These are phyloP conservation scores for Lates japonicus DNA, from an alignment of 2,797 vertebrate species.

Conservation along the genomic window DNA sequence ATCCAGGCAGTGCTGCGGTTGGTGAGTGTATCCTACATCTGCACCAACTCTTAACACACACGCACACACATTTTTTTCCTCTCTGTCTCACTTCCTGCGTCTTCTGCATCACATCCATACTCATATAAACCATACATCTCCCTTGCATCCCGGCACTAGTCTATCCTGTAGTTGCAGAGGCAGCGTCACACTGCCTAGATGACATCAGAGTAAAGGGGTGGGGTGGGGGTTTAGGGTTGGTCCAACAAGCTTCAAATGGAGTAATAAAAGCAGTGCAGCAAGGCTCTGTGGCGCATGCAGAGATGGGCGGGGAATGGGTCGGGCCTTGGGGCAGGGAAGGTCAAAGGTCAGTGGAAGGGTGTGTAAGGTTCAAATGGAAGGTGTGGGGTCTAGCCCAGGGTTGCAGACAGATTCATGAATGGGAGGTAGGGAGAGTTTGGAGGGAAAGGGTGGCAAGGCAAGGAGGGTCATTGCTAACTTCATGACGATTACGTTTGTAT, in stretches of 20 bases:
- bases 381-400: constrained; percentile 86
- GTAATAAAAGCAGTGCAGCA: constrained; percentile 85
- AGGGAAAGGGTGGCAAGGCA: constrained; percentile 76
- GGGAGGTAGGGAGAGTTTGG: constrained; percentile 54
- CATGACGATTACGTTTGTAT: constrained; percentile 70
- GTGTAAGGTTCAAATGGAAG: constrained; percentile 54
- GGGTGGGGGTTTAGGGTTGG: constrained; percentile 56
- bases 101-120: constrained; percentile 26
- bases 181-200: constrained; percentile 82
- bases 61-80: constrained; percentile 10
- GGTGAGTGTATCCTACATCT: constrained; percentile 59
- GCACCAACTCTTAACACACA: constrained; percentile 55
- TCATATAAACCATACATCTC: constrained; percentile 26
- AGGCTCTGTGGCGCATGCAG: constrained; percentile 89
- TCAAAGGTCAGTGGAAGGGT: constrained; percentile 56
- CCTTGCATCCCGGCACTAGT: constrained; percentile 59
- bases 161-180: constrained; percentile 51
- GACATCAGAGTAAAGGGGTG: constrained; percentile 79
- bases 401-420: constrained; percentile 87
- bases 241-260: constrained; percentile 86
- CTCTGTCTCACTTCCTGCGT: background rate
- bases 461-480: constrained; percentile 76
- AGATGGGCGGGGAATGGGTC: constrained; percentile 62
- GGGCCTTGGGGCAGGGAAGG: constrained; percentile 32
- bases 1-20: constrained; percentile 83